Base-by-base conservation (phyloP, 2,888 invertebrate genomes). In the Drosophila stalkeri region DNA sequence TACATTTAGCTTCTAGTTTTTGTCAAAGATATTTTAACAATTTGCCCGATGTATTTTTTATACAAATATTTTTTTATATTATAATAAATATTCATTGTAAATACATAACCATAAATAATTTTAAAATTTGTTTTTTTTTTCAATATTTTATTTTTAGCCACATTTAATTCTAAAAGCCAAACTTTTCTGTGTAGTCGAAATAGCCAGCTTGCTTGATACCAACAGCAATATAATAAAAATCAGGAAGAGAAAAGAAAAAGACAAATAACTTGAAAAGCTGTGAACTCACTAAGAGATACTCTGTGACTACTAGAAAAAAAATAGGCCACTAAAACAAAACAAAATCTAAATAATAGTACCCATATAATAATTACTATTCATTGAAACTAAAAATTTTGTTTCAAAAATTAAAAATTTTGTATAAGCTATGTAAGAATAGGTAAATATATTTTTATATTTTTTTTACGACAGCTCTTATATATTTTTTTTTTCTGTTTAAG, bases 141-240 rank as follows among this genome's bases (percentile, higher is more conserved):
- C 1, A 14, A 2, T 16, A 20, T 12, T 44, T 20, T 5, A 7
- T n/a, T 16, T 35, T 35, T 37, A 4, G 0, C 2, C 14, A 3
- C 18, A 39, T 14, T 8, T 1, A 14, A 37, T 9, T 33, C 0
- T 33, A 11, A 49, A 7, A 35, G 3, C 16, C 57, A 35, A 57
- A 44, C 20, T 20, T 44, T 11, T 7, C 18, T 9, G 43, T 1
- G 5, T 14, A 61, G 44, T 55, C 20, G 11, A 11, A 4, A 35
- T 14, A 33, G 16, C 56, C 71, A 1, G 12, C 3, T 4, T n/a
- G 3, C 5, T 39, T 37, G 16, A 39, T 14, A 18, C 9, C 7
- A n/a, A 23, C n/a, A 57, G 23, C 31, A 57, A 33, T 57, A 23
- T 18, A 46, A 64, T 47, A 64, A 64, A 49, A 44, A 33, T n/a